phyloP scores from a whole-genome alignment of 2,888 invertebrate genomes.

The Eilema sororculum region DNA sequence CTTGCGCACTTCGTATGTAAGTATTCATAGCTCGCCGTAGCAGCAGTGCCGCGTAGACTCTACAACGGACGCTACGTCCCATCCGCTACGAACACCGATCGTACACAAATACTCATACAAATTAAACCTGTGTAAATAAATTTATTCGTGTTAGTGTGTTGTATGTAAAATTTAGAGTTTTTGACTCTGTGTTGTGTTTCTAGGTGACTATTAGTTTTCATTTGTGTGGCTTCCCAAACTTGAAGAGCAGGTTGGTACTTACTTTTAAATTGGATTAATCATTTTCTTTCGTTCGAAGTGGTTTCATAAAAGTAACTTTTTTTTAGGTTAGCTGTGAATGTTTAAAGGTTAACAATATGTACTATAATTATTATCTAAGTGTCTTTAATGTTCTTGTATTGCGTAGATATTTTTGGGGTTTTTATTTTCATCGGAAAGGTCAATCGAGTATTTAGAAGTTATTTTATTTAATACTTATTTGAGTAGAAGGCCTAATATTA shows the following conservation, averaged over 20 bases:
- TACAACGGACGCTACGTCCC: slow-evolving; percentile 63
- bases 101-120: slow-evolving; percentile 38
- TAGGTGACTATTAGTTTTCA: slow-evolving; percentile 45
- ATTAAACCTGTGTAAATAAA: slow-evolving; percentile 40
- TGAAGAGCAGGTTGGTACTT: slow-evolving; percentile 53
- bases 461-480: neutral
- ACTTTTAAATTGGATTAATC: slow-evolving; percentile 57
- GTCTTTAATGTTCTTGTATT: neutral
- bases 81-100: slow-evolving; percentile 60
- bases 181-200: slow-evolving; percentile 52
- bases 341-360: neutral
- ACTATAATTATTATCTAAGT: neutral
- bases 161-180: slow-evolving; percentile 24
- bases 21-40: slow-evolving; percentile 52
- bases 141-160: slow-evolving; percentile 44
- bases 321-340: neutral
- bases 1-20: slow-evolving; percentile 60
- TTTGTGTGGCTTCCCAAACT: slow-evolving; percentile 57
- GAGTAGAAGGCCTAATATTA: neutral
- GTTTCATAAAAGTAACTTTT: slow-evolving; percentile 29
- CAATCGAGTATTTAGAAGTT: neutral
- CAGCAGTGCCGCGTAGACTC: slow-evolving; percentile 69
- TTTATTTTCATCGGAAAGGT: neutral
- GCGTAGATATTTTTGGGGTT: neutral
- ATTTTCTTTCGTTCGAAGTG: slow-evolving; percentile 36